A percentile compares a stretch with the other conserved stretches of the same genome.
phyloP scores from a whole-genome alignment of 2,113 vertebrate species.

The Podocnemis expansa region DNA sequence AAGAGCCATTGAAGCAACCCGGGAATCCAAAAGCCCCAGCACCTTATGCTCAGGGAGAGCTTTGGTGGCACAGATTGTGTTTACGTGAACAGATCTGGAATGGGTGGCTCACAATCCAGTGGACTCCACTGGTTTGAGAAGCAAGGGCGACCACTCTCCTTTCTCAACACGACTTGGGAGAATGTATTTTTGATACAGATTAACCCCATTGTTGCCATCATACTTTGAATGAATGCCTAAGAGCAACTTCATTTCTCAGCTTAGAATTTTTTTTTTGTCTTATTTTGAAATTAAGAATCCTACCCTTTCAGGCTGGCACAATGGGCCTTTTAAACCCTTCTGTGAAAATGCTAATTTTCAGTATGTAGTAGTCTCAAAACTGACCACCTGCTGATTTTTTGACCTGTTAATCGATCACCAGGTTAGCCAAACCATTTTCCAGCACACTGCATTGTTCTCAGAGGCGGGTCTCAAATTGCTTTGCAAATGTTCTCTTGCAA shows the following conservation, averaged over 20 bases:
- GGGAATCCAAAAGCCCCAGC: too few relatives aligned
- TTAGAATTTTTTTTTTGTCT: neutral
- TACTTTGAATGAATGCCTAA: neutral
- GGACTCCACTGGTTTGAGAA: too few relatives aligned
- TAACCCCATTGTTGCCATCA: neutral
- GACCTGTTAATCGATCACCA: slow-evolving; percentile 87
- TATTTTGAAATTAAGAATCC: neutral
- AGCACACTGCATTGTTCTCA: slow-evolving; percentile 68
- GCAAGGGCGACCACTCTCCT: too few relatives aligned
- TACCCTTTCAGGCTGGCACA: slow-evolving; percentile 67
- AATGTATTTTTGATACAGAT: too few relatives aligned
- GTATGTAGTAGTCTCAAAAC: slow-evolving; percentile 20
- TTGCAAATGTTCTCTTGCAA: slow-evolving; percentile 9
- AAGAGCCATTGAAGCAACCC: too few relatives aligned
- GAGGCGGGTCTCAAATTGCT: slow-evolving; percentile 46
- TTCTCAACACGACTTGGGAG: too few relatives aligned
- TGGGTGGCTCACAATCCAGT: neutral
- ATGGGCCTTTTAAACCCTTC: slow-evolving; percentile 70
- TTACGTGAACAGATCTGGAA: neutral
- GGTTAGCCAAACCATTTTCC: slow-evolving; percentile 62
- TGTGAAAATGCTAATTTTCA: slow-evolving; percentile 79
- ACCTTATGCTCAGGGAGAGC: neutral
- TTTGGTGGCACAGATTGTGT: neutral
- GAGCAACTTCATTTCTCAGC: neutral
- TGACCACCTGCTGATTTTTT: slow-evolving; percentile 80